Evolutionary conservation across 2,113 vertebrate genomes (phyloP), one percentile per base, ranked within the genome.

Genomic region (Cercopithecus mona): DNA sequence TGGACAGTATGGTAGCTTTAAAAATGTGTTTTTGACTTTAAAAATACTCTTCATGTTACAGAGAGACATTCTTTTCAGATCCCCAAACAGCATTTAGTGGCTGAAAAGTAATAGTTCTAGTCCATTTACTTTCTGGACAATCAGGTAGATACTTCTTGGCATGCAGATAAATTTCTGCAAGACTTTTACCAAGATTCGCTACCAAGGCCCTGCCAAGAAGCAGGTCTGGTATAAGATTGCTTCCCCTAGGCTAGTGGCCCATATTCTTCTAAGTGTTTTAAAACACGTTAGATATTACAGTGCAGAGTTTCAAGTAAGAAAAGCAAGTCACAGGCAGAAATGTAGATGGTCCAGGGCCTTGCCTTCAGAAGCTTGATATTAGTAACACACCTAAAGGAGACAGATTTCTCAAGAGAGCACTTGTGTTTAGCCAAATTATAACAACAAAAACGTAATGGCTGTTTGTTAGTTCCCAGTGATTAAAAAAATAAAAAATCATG

Each of bases 41-140:
- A 43, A 72, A 80, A 73, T 57, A 79, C 12, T 80, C 30, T 84
- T 16, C 10, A 61, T 68, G 32, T 3, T 61, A 40, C 40, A n/a
- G 22, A 79, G 35, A 90, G 25, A 45, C 2, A 70, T 88, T 78
- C 52, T 73, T 73, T 85, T 88, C 27, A 32, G 61, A 64, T 64
- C 14, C 11, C 30, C 35, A 87, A 95, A 73, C 4, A 40, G 20
- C 32, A 52, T 78, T 78, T 52, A 86, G 35, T 92, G n/a, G 1
- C 38, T 70, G 23, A 86, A 95, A 92, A 20, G 20, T 85, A 72
- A 40, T 43, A 86, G 30, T 25, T 55, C 10, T 38, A 52, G 20
- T 95, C 14, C 27, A 45, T 86, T 83, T 90, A 93, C 70, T 97
- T 92, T 22, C 68, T 92, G 50, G 32, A 12, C 5, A 86, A 79